Evolutionary conservation across 2,888 invertebrate genomes (phyloP).

Genomic region (Andrena chrysosceles): DNA sequence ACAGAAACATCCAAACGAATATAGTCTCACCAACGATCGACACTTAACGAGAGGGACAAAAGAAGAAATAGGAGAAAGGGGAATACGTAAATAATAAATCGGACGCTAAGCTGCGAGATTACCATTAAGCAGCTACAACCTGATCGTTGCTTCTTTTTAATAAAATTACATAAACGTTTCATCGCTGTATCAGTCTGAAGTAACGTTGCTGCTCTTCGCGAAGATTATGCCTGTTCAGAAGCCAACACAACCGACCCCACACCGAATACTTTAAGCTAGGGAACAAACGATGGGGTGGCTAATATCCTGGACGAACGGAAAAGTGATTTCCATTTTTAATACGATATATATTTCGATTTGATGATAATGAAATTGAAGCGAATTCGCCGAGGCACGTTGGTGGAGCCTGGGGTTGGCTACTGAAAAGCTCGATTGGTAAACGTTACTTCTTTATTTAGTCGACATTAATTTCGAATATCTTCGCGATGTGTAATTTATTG

Average conservation of each 20-base stretch:
- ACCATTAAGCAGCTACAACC: not conserved
- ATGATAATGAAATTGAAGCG: not conserved
- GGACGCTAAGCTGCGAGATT: constrained; percentile 16
- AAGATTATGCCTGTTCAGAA: not conserved
- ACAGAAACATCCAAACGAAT: constrained; percentile 36
- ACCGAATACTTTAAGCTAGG: not conserved
- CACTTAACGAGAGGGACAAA: not conserved
- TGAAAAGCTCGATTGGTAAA: not conserved
- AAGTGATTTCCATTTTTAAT: not conserved
- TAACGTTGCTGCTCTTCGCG: not conserved
- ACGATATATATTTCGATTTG: not conserved
- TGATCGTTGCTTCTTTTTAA: not conserved
- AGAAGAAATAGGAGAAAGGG: constrained; percentile 5
- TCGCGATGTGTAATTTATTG: not conserved
- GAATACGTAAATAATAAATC: constrained; percentile 2
- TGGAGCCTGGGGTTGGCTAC: not conserved
- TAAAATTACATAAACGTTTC: not conserved
- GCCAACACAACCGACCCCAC: constrained; percentile 2
- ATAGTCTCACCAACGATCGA: constrained; percentile 22
- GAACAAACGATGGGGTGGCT: not conserved
- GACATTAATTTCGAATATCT: not conserved
- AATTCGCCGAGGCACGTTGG: not conserved
- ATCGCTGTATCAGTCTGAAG: constrained; percentile 31
- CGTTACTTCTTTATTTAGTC: not conserved
- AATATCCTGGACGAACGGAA: not conserved